phyloP scores from a whole-genome alignment of 2,113 vertebrate genomes.

The Spea bombifrons region DNA sequence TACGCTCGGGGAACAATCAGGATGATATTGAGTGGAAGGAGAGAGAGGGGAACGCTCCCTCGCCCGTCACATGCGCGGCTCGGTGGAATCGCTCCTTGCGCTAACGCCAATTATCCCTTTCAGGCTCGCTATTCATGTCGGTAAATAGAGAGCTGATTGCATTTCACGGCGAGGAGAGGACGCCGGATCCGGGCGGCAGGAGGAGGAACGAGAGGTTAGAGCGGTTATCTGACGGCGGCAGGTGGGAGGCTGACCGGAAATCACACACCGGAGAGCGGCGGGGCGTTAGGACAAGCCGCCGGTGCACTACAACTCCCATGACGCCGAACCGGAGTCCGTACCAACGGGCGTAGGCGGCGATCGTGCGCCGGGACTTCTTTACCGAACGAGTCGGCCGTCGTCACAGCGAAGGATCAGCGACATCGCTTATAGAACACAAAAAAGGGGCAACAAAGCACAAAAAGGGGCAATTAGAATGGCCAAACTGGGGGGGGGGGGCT shows the following conservation, averaged over 20 bases:
- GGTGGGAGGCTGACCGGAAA: neutral
- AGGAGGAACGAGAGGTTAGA: no score
- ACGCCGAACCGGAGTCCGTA: no score
- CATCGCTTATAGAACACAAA: neutral
- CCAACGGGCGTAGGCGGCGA: no score
- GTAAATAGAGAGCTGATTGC: conserved; percentile 41
- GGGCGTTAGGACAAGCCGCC: no score
- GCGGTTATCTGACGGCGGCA: neutral
- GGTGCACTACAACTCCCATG: no score
- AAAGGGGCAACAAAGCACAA: neutral
- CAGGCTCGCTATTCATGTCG: conserved; percentile 33
- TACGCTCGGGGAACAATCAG: conserved; percentile 11
- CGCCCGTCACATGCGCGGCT: neutral
- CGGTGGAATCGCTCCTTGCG: neutral
- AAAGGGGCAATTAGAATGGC: neutral
- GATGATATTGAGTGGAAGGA: conserved; percentile 23
- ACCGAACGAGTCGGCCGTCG: neutral
- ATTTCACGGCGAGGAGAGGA: conserved; percentile 5
- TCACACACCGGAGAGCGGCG: conserved; percentile 7
- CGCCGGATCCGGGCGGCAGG: neutral
- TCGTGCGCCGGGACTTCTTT: no score
- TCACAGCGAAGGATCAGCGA: neutral
- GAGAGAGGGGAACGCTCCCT: neutral
- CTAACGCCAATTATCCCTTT: conserved; percentile 33
- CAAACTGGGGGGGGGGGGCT: neutral